Base-by-base conservation (phyloP, 1,140 invertebrate species). In the Berghia stephanieae region DNA sequence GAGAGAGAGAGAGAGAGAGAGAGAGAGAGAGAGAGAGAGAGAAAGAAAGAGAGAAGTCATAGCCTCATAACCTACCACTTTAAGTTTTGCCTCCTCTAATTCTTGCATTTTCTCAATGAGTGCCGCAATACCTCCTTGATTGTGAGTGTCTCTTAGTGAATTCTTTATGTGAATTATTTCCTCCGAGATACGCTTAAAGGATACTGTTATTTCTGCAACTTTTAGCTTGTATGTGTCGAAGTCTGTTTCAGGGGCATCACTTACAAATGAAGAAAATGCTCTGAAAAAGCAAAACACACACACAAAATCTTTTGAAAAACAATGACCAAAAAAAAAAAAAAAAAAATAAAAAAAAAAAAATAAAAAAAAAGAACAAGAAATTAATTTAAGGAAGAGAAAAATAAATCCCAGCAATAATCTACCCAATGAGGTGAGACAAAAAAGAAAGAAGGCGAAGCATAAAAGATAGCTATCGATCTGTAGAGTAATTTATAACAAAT, bases 111-210 rank as follows among this genome's bases (percentile, higher is more conserved):
- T 76, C 13, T 76, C 74, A 68, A 76, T 76, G 43, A 76, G 44
- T 1, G 63, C 74, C n/a, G 74, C 4, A 49, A 76, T 76, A 31
- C 68, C 60, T 18, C n/a, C 60, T 43, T 76, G 36, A 24, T 76
- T 66, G 43, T 76, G 74, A 6, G 74, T 76, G 43, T 76, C 74
- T 68, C n/a, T 67, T 27, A 76, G 42, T 3, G 74, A 76, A 38
- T 67, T 76, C 31, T 76, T 76, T 24, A 76, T 76, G 27, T 76
- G 74, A 34, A 76, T 76, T 3, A 76, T 76, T 38, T 76, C 74
- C 40, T 76, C 74, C n/a, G 74, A 76, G 6, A 76, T 76, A 38
- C 38, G 1, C 6, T 38, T 10, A 36, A 76, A 76, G 3, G 74
- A 43, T n/a, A 67, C 44, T 8, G 74, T 76, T 2, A 76, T 76